phyloP scores from a whole-genome alignment of 1,140 invertebrate species.

The Lasioglossum baleicum region DNA sequence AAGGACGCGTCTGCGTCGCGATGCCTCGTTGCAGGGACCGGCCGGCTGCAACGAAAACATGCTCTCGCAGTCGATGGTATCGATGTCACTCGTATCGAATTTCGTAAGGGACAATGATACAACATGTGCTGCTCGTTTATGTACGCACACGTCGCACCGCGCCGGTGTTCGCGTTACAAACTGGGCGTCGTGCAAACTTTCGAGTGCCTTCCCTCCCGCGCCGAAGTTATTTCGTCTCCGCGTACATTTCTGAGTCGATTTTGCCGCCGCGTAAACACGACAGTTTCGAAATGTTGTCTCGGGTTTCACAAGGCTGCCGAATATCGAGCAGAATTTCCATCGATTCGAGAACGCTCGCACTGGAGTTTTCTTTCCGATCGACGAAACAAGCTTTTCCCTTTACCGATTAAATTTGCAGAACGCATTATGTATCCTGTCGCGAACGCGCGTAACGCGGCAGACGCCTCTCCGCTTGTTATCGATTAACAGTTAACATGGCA shows the following conservation, averaged over 20 bases:
- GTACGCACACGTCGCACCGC: neutral
- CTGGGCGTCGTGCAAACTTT: constrained; percentile 20
- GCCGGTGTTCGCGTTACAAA: constrained; percentile 13
- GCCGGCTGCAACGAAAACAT: constrained; percentile 49
- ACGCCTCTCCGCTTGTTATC: neutral
- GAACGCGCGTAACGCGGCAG: neutral
- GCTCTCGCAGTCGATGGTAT: constrained; percentile 42
- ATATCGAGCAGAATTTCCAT: neutral
- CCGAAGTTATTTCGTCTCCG: constrained; percentile 55
- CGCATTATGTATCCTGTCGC: neutral
- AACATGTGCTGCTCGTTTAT: constrained; percentile 13
- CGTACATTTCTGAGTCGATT: neutral
- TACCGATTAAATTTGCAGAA: neutral
- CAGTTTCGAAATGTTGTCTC: neutral
- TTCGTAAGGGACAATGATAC: constrained; percentile 51
- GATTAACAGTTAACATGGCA: neutral
- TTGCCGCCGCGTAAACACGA: neutral
- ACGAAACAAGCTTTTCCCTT: no score
- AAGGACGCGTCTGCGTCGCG: no score
- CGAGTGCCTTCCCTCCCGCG: constrained; percentile 44
- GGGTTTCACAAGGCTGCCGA: neutral
- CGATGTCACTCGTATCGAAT: constrained; percentile 57
- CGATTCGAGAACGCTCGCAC: neutral
- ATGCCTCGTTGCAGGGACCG: constrained; percentile 20
- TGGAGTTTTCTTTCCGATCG: no score